Conservation (phyloP, 1,140 invertebrate species). For the Physella acuta region DNA sequence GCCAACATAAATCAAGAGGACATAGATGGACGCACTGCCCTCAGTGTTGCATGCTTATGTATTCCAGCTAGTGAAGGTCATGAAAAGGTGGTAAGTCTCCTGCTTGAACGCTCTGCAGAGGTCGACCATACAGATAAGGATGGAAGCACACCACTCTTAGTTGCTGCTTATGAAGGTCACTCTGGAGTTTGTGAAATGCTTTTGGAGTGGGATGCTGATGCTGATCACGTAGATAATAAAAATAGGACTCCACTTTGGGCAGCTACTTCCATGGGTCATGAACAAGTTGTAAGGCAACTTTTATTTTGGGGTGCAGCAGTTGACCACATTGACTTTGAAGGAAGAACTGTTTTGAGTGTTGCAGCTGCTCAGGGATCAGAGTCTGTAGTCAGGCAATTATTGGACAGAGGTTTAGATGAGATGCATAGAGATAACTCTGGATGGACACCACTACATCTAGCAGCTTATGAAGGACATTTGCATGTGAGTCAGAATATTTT, state of each 20-base stretch:
- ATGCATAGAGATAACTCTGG: constrained; percentile 70
- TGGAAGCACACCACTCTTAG: constrained; percentile 88
- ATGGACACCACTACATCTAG: constrained; percentile 89
- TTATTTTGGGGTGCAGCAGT: constrained; percentile 88
- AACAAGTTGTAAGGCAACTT: constrained; percentile 75
- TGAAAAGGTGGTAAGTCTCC: constrained; percentile 56
- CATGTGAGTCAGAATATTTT: constrained; percentile 69
- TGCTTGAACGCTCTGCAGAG: constrained; percentile 73
- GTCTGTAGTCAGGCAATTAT: constrained; percentile 82
- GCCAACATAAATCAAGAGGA: constrained; percentile 58
- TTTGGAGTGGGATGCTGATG: constrained; percentile 82
- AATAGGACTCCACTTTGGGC: constrained; percentile 76
- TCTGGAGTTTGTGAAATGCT: constrained; percentile 80
- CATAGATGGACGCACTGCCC: constrained; percentile 61
- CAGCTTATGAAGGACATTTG: constrained; percentile 88
- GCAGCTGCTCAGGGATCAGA: constrained; percentile 81
- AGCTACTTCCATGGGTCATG: constrained; percentile 83
- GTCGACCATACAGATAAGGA: constrained; percentile 89
- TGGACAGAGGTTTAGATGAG: constrained; percentile 80
- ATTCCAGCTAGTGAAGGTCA: constrained; percentile 74
- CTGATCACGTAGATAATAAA: constrained; percentile 78
- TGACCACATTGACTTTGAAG: constrained; percentile 86
- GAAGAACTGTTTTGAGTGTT: constrained; percentile 77
- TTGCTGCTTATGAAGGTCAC: constrained; percentile 69
- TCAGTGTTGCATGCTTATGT: constrained; percentile 68